Conservation (phyloP, 2,113 vertebrate genomes). For the Pionites leucogaster region DNA sequence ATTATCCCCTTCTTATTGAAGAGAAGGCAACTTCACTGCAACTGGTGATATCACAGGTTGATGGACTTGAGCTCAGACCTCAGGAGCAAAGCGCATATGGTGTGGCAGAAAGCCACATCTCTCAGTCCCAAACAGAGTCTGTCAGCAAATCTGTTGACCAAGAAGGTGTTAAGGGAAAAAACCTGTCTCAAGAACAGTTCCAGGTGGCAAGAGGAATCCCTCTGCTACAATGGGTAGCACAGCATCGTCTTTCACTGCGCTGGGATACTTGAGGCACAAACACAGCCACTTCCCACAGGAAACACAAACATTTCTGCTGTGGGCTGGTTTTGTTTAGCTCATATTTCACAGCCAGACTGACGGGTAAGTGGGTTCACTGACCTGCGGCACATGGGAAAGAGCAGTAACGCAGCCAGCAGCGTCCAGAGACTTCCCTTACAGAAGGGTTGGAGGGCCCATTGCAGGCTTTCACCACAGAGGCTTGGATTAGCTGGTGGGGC, state of each 20-base stretch:
- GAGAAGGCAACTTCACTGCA: neutral
- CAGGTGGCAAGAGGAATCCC: neutral
- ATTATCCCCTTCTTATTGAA: neutral
- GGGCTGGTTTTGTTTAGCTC: neutral
- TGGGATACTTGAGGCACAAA: neutral
- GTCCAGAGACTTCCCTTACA: neutral
- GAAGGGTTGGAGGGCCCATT: neutral
- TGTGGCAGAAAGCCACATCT: neutral
- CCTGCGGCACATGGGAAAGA: neutral
- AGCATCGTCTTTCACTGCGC: neutral
- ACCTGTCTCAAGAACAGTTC: neutral
- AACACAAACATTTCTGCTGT: neutral
- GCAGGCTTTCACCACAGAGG: neutral
- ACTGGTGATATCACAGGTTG: neutral
- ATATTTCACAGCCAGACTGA: constrained; percentile 12
- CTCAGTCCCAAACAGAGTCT: neutral
- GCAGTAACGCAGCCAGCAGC: neutral
- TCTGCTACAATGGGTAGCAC: neutral
- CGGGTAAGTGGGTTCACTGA: neutral
- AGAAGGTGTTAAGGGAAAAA: neutral
- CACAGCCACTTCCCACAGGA: neutral
- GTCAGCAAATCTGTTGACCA: neutral
- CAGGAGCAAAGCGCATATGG: neutral
- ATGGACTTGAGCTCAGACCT: neutral
- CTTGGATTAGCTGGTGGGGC: neutral